Evolutionary conservation across 2,113 vertebrate species (phyloP), one percentile per base, ranked within the genome.

Genomic region (Conger conger): DNA sequence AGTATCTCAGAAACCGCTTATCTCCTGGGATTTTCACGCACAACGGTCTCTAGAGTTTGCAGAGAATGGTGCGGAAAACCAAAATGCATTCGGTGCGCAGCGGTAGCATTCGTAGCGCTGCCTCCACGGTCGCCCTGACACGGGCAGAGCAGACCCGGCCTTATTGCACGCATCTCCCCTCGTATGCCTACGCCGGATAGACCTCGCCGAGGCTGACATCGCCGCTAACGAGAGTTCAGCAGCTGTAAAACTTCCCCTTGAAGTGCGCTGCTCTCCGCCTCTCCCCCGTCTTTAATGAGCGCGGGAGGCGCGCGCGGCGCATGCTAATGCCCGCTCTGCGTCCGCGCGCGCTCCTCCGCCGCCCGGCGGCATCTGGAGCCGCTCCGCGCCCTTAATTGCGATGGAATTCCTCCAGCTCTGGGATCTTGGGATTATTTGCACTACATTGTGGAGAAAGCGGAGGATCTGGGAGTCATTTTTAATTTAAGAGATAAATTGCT

Each of bases 261-360:
- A 81, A 82, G 83, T 85, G 85, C 53, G 23, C 89, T 88, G 81
- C 18, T 86, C 86, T 45, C 90, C 37, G 79, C 33, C 84, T 45
- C 30, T 42, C 76, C 57, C 50, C 27, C 30, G 35, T n/a, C 16
- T n/a, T 57, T 36, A 33, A 60, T 63, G 50, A 57, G 81, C 17
- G 45, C 33, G 35, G 23, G 20, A 17, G 4, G 53, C 27, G 5
- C 27, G 53, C 33, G 37, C 37, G 79, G 37, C 27, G 57, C 76
- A 82, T 85, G 23, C 18, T 81, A 73, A 76, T 76, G 30, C n/a
- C 37, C 35, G 16, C 42, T 81, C 30, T 57, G 50, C n/a, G 13
- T 38, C 30, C 42, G 23, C 11, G 1, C 30, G 33, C 35, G 38
- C 37, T 38, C 81, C 37, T 15, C 4, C 23, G 84, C 17, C 20